These are phyloP conservation scores for Saccopteryx leptura DNA, from an alignment of 2,113 vertebrate genomes.

Conservation along the genomic window DNA sequence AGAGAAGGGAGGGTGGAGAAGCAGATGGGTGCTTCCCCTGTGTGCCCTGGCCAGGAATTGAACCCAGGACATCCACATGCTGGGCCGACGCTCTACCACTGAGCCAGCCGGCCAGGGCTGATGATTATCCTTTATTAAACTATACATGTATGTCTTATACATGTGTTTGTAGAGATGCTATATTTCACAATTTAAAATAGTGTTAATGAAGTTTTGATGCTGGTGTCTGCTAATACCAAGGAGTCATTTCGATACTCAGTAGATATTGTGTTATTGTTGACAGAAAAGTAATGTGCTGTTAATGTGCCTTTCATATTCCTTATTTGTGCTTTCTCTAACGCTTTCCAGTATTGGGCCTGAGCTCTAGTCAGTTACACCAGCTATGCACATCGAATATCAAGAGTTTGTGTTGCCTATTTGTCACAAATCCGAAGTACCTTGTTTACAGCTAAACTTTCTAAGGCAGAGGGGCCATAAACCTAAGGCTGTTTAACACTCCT, in stretches of 20 bases:
- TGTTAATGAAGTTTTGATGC: neutral
- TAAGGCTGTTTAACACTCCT: neutral
- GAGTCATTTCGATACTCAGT: conserved; percentile 18
- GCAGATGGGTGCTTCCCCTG: too few species aligned
- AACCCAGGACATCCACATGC: too few species aligned
- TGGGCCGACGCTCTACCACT: too few species aligned
- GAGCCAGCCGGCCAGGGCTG: too few species aligned
- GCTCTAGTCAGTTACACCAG: neutral
- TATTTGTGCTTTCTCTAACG: neutral
- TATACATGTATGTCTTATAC: neutral
- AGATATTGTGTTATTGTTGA: neutral
- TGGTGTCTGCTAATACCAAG: neutral
- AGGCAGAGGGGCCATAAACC: neutral
- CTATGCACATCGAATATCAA: neutral
- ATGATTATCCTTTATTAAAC: neutral
- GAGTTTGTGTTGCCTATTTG: neutral
- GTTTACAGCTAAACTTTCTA: neutral
- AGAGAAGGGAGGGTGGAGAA: too few species aligned
- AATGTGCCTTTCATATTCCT: neutral
- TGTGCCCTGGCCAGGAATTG: too few species aligned
- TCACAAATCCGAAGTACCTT: conserved; percentile 18
- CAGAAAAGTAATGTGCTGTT: neutral
- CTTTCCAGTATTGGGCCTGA: neutral
- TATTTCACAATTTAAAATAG: conserved; percentile 27
- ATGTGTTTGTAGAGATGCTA: neutral